phyloP scores from a whole-genome alignment of 1,140 invertebrate species.

The Drosophila orosa region DNA sequence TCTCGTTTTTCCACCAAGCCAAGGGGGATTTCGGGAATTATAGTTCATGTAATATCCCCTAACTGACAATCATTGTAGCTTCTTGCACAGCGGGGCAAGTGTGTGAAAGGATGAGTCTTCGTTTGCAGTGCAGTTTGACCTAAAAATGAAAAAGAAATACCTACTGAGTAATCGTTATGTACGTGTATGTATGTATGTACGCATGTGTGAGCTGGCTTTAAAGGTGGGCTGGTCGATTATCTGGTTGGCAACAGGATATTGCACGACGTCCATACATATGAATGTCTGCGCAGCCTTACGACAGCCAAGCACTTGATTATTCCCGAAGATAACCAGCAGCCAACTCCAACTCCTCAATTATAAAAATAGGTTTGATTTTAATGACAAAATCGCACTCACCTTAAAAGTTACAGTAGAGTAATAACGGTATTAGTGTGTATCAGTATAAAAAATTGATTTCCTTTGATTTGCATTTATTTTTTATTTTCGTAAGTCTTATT shows the following conservation, averaged over 20 bases:
- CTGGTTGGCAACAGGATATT: constrained; percentile 40
- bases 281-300: constrained; percentile 22
- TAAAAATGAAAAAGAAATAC: constrained; percentile 40
- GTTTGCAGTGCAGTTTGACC: constrained; percentile 27
- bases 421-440: constrained; percentile 14
- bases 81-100: constrained; percentile 1
- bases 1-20: not conserved
- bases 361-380: not conserved
- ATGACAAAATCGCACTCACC: constrained; percentile 4
- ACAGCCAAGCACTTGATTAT: constrained; percentile 11
- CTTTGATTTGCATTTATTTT: constrained; percentile 1
- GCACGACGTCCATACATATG: constrained; percentile 13
- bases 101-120: constrained; percentile 1
- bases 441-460: constrained; percentile 10
- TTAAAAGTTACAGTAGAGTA: not conserved
- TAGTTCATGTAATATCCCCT: constrained; percentile 15
- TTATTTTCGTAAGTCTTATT: not conserved
- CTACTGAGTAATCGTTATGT: constrained; percentile 29
- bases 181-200: constrained; percentile 1
- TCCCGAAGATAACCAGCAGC: not conserved
- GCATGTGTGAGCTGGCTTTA: constrained; percentile 19
- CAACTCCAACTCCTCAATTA: not conserved
- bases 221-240: constrained; percentile 35
- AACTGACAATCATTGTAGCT: constrained; percentile 22
- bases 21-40: not conserved